Conservation (phyloP, 2,888 invertebrate genomes). For the Amphipoea lucens region DNA sequence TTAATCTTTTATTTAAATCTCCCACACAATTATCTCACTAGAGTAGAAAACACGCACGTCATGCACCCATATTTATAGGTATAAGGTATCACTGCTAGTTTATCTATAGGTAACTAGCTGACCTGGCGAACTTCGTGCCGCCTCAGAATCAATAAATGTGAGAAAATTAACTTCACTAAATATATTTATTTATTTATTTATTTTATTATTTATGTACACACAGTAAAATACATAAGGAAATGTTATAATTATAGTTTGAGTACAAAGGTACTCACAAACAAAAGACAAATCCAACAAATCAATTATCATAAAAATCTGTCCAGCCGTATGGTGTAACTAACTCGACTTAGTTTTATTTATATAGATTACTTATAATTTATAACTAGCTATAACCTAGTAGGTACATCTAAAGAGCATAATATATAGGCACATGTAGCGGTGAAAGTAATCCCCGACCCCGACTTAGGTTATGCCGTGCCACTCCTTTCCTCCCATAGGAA, state of each 20-base stretch:
- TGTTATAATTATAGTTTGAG: too few relatives aligned
- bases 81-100: neutral
- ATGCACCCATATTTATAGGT: neutral
- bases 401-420: neutral
- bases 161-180: too few relatives aligned
- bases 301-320: too few relatives aligned
- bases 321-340: too few relatives aligned
- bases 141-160: too few relatives aligned
- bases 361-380: neutral
- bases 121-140: too few relatives aligned
- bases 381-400: neutral
- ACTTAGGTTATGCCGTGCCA: conserved; percentile 23
- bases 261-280: too few relatives aligned
- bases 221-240: too few relatives aligned
- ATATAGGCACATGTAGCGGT: conserved; percentile 3
- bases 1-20: neutral
- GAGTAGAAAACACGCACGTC: neutral
- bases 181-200: too few relatives aligned
- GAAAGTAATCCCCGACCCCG: conserved; percentile 22
- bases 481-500: conserved; percentile 39
- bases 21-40: neutral
- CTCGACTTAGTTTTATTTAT: too few relatives aligned
- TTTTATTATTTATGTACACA: too few relatives aligned
- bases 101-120: neutral
- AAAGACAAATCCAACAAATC: too few relatives aligned